Percentiles rank a stretch among this genome's conserved stretches.
phyloP scores from a whole-genome alignment of 2,888 invertebrate species.

The Andrena camellia region DNA sequence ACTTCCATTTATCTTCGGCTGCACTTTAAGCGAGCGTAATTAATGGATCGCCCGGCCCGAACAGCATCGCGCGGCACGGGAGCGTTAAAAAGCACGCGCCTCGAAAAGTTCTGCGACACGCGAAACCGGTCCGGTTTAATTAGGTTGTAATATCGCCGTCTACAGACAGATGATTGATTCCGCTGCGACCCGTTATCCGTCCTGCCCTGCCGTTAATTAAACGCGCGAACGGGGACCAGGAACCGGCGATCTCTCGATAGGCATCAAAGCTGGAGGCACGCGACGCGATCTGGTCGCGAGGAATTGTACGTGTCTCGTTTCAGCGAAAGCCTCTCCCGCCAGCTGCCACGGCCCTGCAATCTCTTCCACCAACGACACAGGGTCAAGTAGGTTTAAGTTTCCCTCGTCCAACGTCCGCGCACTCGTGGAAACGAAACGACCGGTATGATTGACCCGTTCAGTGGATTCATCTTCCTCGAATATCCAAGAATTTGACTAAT shows the following conservation, averaged over 20 bases:
- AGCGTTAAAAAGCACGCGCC: conserved; percentile 32
- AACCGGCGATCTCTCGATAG: conserved; percentile 8
- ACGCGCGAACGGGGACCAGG: conserved; percentile 12
- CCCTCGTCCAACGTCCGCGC: conserved; percentile 23
- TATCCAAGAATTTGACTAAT: neutral
- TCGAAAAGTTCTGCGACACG: conserved; percentile 49
- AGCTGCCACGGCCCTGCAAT: neutral
- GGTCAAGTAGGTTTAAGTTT: conserved; percentile 62
- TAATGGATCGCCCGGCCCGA: conserved; percentile 56
- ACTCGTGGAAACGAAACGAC: conserved; percentile 7
- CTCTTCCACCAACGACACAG: conserved; percentile 14
- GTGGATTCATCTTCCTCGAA: neutral
- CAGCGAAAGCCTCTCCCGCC: conserved; percentile 11
- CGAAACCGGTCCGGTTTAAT: conserved; percentile 63
- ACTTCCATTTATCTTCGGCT: conserved; percentile 64
- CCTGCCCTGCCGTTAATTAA: conserved; percentile 42
- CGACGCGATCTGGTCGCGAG: neutral
- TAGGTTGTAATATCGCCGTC: conserved; percentile 51
- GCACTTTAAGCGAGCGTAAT: conserved; percentile 65
- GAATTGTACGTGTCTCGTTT: neutral
- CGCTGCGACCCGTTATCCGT: conserved; percentile 17
- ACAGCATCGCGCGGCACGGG: conserved; percentile 49
- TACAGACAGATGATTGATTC: conserved; percentile 52
- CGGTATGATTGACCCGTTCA: conserved; percentile 24
- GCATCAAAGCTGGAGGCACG: neutral